Evolutionary conservation across 2,797 vertebrate species (phyloP).

Genomic region (Pempheris klunzingeri): DNA sequence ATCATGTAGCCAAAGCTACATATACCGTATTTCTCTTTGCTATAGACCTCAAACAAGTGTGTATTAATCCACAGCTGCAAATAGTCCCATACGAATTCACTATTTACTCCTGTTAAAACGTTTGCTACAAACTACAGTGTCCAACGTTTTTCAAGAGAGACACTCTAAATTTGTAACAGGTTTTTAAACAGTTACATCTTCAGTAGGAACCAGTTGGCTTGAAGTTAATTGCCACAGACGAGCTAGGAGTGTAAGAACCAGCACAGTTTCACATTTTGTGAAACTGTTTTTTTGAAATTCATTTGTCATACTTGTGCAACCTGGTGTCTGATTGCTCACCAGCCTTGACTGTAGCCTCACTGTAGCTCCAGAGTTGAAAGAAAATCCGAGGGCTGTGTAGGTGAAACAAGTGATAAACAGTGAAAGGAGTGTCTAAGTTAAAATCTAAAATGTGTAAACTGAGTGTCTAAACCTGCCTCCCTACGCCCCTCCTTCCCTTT

Average conservation of each 20-base stretch:
- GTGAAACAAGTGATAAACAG: constrained; percentile 5
- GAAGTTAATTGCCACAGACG: too few relatives aligned
- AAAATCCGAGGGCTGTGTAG: background rate
- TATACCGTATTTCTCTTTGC: background rate
- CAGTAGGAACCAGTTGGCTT: too few relatives aligned
- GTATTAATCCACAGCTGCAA: too few relatives aligned
- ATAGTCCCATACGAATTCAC: too few relatives aligned
- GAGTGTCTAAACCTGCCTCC: constrained; percentile 73
- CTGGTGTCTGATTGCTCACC: background rate
- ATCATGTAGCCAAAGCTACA: background rate
- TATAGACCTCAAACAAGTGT: background rate
- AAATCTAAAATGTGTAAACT: constrained; percentile 63
- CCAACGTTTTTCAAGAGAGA: too few relatives aligned
- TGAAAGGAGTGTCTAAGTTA: constrained; percentile 12
- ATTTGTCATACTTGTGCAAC: constrained; percentile 4
- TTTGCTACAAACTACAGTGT: too few relatives aligned
- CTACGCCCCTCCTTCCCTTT: constrained; percentile 43
- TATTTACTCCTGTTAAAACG: too few relatives aligned
- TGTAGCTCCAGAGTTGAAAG: background rate
- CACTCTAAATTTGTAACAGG: too few relatives aligned
- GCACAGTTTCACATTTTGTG: background rate
- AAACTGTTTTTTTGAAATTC: background rate
- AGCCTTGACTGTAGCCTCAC: constrained; percentile 20
- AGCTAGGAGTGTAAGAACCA: too few relatives aligned
- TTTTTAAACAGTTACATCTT: too few relatives aligned